Percentiles rank a stretch among this genome's conserved stretches.
Evolutionary conservation across 2,888 invertebrate genomes (phyloP).

Genomic region (Crematogaster levior): DNA sequence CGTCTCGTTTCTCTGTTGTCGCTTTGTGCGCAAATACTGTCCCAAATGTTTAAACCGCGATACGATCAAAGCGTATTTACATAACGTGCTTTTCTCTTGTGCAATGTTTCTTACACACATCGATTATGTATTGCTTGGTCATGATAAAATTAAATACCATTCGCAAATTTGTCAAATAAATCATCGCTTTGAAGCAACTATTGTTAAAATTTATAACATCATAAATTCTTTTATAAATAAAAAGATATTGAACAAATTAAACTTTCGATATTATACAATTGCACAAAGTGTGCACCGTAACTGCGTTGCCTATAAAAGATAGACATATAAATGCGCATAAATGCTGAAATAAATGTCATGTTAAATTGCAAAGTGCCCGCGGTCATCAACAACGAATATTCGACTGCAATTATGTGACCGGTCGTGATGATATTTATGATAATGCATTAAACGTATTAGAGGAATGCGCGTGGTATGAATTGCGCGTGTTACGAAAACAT

Average conservation of each 20-base stretch:
- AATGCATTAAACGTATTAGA: constrained; percentile 44
- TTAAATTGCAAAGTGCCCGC: constrained; percentile 33
- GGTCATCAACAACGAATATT: constrained; percentile 35
- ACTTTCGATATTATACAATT: constrained; percentile 6
- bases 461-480: constrained; percentile 2
- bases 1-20: background rate
- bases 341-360: constrained; percentile 45
- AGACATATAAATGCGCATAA: background rate
- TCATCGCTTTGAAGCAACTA: background rate
- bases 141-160: constrained; percentile 11
- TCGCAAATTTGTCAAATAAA: constrained; percentile 11
- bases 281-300: background rate
- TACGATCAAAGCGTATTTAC: constrained; percentile 40
- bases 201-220: constrained; percentile 20
- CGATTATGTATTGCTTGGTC: background rate
- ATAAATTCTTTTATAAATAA: background rate
- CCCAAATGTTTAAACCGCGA: constrained; percentile 39
- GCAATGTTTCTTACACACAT: constrained; percentile 18
- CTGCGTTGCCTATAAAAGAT: constrained; percentile 5
- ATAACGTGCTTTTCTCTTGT: background rate
- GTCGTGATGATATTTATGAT: constrained; percentile 39
- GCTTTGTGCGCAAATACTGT: constrained; percentile 37
- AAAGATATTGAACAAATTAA: constrained; percentile 12
- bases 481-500: constrained; percentile 10
- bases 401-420: constrained; percentile 22